Evolutionary conservation across 2,113 vertebrate species (phyloP).

Genomic region (Pelobates fuscus): DNA sequence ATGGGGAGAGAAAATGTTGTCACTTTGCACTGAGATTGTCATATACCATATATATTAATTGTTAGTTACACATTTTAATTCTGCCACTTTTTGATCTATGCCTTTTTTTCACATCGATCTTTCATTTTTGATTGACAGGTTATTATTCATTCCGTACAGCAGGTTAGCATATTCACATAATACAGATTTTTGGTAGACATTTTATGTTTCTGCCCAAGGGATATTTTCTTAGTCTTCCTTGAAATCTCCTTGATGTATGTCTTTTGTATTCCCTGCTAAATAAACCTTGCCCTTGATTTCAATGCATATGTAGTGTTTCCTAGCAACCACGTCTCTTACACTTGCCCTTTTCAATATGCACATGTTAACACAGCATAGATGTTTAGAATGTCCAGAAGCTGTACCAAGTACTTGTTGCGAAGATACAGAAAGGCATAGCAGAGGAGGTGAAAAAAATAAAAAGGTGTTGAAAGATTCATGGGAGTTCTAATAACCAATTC

Average conservation of each 20-base stretch:
- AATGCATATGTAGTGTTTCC: slow-evolving; percentile 49
- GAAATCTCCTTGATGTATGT: slow-evolving; percentile 40
- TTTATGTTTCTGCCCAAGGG: slow-evolving; percentile 15
- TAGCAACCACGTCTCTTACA: slow-evolving; percentile 39
- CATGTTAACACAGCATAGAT: slow-evolving; percentile 36
- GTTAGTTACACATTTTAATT: not conserved
- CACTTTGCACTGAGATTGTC: too few relatives aligned
- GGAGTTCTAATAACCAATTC: not conserved
- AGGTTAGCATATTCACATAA: slow-evolving; percentile 1
- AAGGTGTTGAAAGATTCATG: not conserved
- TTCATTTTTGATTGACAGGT: not conserved
- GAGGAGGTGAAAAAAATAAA: not conserved
- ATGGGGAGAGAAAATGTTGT: too few relatives aligned
- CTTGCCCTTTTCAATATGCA: slow-evolving; percentile 48
- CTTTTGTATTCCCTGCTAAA: slow-evolving; percentile 42
- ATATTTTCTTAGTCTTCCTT: slow-evolving; percentile 1
- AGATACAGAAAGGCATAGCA: not conserved
- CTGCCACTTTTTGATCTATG: not conserved
- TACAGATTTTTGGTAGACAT: not conserved
- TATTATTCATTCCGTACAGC: not conserved
- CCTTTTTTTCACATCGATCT: not conserved
- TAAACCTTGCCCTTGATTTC: slow-evolving; percentile 44
- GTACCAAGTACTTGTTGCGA: slow-evolving; percentile 32
- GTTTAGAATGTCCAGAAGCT: slow-evolving; percentile 30
- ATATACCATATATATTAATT: too few relatives aligned